Evolutionary conservation across 2,797 vertebrate species (phyloP), one percentile per base, ranked within the genome.

Genomic region (Martes flavigula): DNA sequence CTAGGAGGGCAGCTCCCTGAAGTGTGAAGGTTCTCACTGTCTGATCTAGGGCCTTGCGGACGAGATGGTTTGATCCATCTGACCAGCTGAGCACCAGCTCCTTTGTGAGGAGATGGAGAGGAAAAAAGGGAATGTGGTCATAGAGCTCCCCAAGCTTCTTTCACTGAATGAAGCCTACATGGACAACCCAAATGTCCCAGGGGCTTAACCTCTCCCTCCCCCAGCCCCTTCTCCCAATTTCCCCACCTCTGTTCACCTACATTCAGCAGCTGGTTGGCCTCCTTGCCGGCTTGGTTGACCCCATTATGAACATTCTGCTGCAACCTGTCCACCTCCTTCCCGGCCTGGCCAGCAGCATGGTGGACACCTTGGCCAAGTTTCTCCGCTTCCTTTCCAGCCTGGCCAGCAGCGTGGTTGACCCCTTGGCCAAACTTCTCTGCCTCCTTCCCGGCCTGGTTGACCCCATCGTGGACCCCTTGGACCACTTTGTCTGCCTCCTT

Each of bases 271-370:
- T 96, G 62, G 96, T 96, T 91, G 97, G 97, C 97, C 94, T 98
- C 98, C 97, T 98, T 98, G 97, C 97, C 38, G 96, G 97, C 90
- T 97, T 98, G 97, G 96, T 98, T 94, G 97, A 94, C 97, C 98
- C 97, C 98, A 95, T 97, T 94, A 97, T 97, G 97, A 93, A 92
- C 93, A 97, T 97, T 72, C 92, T 98, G 95, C 54, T 90, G 91
- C 93, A 84, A 95, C 96, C 92, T 95, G 85, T 98, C 96, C 96
- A 92, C 51, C 91, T 98, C 96, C 90, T 97, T 97, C 86, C 97
- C 97, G 58, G 97, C 97, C 97, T 98, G 97, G 81, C 96, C 97
- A 92, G 97, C 97, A 97, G 97, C 95, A 9, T 97, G 93, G 78
- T 97, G 94, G 96, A 91, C 92, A 54, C 96, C 97, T 94, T 98